phyloP scores from a whole-genome alignment of 2,113 vertebrate genomes.

The Scortum barcoo region DNA sequence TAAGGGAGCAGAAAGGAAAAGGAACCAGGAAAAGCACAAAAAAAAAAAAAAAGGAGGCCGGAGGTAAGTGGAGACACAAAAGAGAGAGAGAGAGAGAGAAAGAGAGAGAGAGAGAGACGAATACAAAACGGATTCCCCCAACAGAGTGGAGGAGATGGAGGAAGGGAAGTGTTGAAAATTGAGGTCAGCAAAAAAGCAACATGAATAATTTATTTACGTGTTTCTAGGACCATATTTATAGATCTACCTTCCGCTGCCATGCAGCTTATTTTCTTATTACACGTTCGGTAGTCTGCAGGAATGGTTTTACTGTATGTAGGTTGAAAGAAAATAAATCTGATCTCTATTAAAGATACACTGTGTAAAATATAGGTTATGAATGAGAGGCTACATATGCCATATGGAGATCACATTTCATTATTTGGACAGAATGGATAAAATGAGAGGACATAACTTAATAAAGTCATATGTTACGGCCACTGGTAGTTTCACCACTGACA shows the following conservation, averaged over 20 bases:
- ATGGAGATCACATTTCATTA: not conserved
- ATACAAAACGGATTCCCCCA: not conserved
- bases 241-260: conserved; percentile 45
- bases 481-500: not conserved
- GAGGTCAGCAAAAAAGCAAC: conserved; percentile 64
- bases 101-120: not conserved
- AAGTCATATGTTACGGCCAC: not conserved
- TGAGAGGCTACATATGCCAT: not conserved
- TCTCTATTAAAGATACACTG: not conserved
- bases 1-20: not conserved
- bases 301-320: not conserved
- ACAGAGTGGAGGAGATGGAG: not conserved
- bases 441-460: not conserved
- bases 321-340: not conserved
- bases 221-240: conserved; percentile 58
- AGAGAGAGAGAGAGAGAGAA: not conserved
- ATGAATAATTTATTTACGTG: conserved; percentile 68
- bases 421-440: not conserved
- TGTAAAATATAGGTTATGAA: not conserved
- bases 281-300: not conserved
- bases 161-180: conserved; percentile 30
- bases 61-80: not conserved
- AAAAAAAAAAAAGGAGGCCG: not conserved
- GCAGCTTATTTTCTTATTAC: not conserved
- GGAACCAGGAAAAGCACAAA: not conserved